These are phyloP conservation scores for Enteromius trimaculatus DNA, from an alignment of 2,797 vertebrate genomes.

Conservation along the genomic window DNA sequence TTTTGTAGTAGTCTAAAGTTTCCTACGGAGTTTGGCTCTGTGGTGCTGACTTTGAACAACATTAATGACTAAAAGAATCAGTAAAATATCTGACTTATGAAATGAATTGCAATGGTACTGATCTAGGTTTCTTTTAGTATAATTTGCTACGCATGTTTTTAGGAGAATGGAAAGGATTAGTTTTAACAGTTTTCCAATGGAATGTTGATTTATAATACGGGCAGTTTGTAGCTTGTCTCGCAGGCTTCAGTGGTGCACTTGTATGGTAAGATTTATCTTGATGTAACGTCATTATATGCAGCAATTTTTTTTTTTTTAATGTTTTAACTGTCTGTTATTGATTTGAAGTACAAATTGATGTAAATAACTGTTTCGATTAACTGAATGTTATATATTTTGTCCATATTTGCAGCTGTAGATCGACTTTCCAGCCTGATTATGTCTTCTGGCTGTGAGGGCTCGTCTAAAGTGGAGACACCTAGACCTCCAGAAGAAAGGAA, in stretches of 20 bases:
- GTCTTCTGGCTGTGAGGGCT: constrained; percentile 71
- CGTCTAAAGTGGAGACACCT: constrained; percentile 61
- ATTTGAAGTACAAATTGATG: neutral
- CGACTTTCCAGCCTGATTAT: constrained; percentile 75
- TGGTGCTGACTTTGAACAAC: constrained; percentile 6
- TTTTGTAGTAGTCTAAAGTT: neutral
- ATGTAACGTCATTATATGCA: neutral
- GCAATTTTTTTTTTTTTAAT: constrained; percentile 9
- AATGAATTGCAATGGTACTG: constrained; percentile 8
- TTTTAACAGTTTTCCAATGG: constrained; percentile 13
- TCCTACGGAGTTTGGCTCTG: neutral
- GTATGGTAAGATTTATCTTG: constrained; percentile 29
- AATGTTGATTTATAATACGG: constrained; percentile 53
- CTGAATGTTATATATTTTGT: constrained; percentile 33
- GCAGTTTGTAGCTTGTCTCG: constrained; percentile 17
- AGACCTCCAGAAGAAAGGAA: constrained; percentile 51
- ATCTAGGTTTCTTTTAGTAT: constrained; percentile 15
- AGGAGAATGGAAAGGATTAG: constrained; percentile 8
- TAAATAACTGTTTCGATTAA: neutral
- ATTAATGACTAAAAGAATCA: constrained; percentile 18
- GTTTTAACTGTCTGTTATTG: constrained; percentile 1
- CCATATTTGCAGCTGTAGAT: constrained; percentile 79
- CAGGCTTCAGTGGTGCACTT: constrained; percentile 33
- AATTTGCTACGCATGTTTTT: constrained; percentile 30
- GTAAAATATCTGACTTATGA: constrained; percentile 25